A percentile compares a stretch with the other conserved stretches of the same genome.
Conservation (phyloP, 1,140 invertebrate genomes). For the Gryllus bimaculatus region DNA sequence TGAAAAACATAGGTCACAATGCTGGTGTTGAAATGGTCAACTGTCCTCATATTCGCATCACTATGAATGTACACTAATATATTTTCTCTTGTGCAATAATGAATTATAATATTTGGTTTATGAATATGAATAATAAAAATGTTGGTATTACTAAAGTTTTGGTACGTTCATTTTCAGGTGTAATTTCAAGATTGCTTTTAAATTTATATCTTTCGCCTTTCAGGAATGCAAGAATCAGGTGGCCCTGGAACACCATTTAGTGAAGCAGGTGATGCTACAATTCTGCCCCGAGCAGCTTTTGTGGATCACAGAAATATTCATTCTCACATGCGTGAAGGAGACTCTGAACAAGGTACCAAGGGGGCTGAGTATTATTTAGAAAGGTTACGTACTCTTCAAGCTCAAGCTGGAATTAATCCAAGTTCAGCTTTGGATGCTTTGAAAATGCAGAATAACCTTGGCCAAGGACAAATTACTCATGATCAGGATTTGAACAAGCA, state of each 20-base stretch:
- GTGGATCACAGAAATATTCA: background rate
- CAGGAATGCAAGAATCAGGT: background rate
- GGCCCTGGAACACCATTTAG: background rate
- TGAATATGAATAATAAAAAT: no score
- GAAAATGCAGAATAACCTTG: background rate
- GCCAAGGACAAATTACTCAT: background rate
- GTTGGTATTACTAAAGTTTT: no score
- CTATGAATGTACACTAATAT: no score
- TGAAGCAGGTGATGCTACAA: background rate
- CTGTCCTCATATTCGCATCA: no score
- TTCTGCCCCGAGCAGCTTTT: background rate
- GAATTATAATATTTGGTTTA: no score
- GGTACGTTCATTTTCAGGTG: no score
- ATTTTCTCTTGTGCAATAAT: no score
- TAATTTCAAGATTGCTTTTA: no score
- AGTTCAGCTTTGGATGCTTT: background rate
- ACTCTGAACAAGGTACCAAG: constrained; percentile 8
- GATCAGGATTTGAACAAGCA: constrained; percentile 11
- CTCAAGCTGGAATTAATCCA: constrained; percentile 18
- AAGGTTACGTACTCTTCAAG: constrained; percentile 19
- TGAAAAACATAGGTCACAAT: no score
- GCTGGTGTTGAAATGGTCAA: no score
- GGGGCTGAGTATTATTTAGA: constrained; percentile 19
- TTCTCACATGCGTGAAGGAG: background rate
- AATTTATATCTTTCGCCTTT: background rate